These are phyloP conservation scores for Callyntrura sp. DNA, from an alignment of 2,888 invertebrate genomes.

Conservation along the genomic window DNA sequence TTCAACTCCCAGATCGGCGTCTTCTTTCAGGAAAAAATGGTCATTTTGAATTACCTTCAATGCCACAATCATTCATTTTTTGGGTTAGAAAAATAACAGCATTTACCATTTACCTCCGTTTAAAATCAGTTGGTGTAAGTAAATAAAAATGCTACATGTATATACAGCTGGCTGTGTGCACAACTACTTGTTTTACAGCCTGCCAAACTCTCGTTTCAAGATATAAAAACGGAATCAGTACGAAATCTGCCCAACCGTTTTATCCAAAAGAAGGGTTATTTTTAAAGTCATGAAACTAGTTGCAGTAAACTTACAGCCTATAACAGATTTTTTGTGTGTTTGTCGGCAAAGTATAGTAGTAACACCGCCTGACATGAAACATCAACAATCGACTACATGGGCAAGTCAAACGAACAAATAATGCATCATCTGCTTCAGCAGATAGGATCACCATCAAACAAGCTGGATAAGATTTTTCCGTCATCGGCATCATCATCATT, in stretches of 20 bases:
- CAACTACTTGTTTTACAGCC: neutral
- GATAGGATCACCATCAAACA: constrained; percentile 43
- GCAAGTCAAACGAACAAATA: constrained; percentile 19
- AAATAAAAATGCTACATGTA: constrained; percentile 18
- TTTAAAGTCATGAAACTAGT: too few relatives aligned
- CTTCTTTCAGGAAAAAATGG: constrained; percentile 37
- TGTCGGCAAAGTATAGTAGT: neutral
- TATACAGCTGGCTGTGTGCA: too few relatives aligned
- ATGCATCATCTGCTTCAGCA: constrained; percentile 18
- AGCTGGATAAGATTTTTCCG: constrained; percentile 45
- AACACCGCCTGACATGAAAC: constrained; percentile 26
- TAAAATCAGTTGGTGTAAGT: constrained; percentile 19
- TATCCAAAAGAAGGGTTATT: neutral
- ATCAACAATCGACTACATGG: constrained; percentile 20
- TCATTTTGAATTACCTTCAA: constrained; percentile 56
- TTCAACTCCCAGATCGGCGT: constrained; percentile 51
- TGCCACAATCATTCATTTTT: constrained; percentile 33
- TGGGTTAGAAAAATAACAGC: neutral
- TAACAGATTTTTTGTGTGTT: neutral
- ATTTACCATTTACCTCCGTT: constrained; percentile 30
- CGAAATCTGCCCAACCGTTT: neutral
- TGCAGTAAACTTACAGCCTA: too few relatives aligned
- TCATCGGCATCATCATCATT: constrained; percentile 3
- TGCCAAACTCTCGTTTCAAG: neutral
- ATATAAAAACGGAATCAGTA: neutral